A percentile compares a stretch with the other conserved stretches of the same genome.
phyloP scores from a whole-genome alignment of 2,888 invertebrate genomes.

The Aleiodes alternator region DNA sequence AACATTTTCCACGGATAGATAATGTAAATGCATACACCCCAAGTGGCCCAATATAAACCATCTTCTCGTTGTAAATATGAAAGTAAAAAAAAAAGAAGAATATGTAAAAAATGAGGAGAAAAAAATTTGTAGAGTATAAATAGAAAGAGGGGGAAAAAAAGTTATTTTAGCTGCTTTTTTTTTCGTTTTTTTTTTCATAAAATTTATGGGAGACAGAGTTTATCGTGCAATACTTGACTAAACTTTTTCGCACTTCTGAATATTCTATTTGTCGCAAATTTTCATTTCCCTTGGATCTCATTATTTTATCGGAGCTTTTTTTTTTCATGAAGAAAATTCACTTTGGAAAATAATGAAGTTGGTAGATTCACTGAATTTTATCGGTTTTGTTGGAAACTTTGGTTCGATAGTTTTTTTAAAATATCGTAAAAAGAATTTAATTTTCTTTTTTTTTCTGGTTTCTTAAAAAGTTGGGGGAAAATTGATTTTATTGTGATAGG shows the following conservation, averaged over 20 bases:
- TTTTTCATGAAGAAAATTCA: no score
- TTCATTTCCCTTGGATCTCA: conserved; percentile 23
- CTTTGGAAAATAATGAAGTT: no score
- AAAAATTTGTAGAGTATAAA: conserved; percentile 1
- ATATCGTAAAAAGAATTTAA: no score
- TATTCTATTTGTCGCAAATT: conserved; percentile 1
- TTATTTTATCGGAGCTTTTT: conserved; percentile 32
- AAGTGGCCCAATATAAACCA: conserved; percentile 36
- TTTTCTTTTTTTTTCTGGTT: no score
- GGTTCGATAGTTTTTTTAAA: no score
- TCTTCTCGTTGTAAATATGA: conserved; percentile 15
- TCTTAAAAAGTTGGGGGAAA: no score
- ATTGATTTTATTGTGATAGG: no score
- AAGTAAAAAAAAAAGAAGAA: conserved; percentile 6
- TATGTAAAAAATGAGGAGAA: not conserved
- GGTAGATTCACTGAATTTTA: no score
- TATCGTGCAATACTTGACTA: no score
- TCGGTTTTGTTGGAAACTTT: no score
- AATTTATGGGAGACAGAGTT: not conserved
- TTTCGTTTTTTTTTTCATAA: conserved; percentile 4
- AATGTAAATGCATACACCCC: conserved; percentile 33
- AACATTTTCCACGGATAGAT: conserved; percentile 12
- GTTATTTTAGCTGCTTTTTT: not conserved
- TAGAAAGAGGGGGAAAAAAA: not conserved
- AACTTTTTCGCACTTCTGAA: no score